Conservation (phyloP, 2,888 invertebrate genomes). For the Cosmia trapezina region DNA sequence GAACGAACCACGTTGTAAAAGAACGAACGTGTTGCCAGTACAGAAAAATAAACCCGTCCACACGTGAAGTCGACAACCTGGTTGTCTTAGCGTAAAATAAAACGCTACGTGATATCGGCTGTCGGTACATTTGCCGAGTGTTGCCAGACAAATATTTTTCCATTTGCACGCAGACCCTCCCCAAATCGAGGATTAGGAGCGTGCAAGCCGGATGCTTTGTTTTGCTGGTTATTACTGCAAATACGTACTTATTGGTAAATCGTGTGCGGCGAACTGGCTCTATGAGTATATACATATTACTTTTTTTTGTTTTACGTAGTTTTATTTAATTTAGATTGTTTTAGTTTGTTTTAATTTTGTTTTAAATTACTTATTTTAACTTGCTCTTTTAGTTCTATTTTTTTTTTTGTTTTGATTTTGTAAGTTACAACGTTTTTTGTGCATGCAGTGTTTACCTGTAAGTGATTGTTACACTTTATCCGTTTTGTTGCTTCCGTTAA, state of each 20-base stretch:
- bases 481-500: no score
- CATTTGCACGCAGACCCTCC: slow-evolving; percentile 83
- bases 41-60: slow-evolving; percentile 63
- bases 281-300: no score
- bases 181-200: slow-evolving; percentile 85
- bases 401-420: no score
- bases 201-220: slow-evolving; percentile 73
- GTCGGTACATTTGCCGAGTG: slow-evolving; percentile 64
- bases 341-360: no score
- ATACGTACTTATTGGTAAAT: slow-evolving; percentile 64
- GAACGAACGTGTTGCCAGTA: slow-evolving; percentile 69
- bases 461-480: no score
- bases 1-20: slow-evolving; percentile 64
- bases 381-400: no score
- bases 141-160: slow-evolving; percentile 89
- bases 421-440: no score
- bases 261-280: slow-evolving; percentile 47
- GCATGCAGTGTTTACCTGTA: no score
- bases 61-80: slow-evolving; percentile 69
- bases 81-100: slow-evolving; percentile 81
- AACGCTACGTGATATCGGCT: slow-evolving; percentile 75
- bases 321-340: no score
- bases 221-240: slow-evolving; percentile 70
- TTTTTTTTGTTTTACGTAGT: no score
- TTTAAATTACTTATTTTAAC: no score